These are phyloP conservation scores for Leuctra nigra DNA, from an alignment of 2,888 invertebrate genomes.

Conservation along the genomic window DNA sequence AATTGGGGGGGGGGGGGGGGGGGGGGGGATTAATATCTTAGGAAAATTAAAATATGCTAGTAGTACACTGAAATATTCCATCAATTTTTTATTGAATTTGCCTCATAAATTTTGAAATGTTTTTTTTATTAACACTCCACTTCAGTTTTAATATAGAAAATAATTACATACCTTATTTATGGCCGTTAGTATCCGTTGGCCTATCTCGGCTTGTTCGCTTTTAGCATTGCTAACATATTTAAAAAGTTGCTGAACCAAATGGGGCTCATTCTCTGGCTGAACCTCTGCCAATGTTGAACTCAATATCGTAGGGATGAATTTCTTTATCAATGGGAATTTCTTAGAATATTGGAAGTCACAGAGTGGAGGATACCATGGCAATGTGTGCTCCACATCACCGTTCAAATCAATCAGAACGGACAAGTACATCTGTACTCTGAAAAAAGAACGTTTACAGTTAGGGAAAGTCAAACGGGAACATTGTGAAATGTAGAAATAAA, in stretches of 20 bases:
- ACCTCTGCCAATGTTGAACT: slow-evolving; percentile 31
- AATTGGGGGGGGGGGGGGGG: no score
- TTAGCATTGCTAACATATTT: slow-evolving; percentile 39
- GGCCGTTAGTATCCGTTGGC: slow-evolving; percentile 66
- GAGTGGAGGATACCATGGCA: slow-evolving; percentile 72
- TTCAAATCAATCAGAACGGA: slow-evolving; percentile 57
- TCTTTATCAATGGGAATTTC: slow-evolving; percentile 33
- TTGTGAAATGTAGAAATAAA: no score
- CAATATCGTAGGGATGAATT: slow-evolving; percentile 39
- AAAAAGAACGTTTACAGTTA: background rate
- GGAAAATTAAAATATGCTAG: no score
- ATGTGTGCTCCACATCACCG: slow-evolving; percentile 52
- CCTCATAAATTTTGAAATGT: no score
- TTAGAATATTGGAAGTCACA: slow-evolving; percentile 44
- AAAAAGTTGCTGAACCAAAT: slow-evolving; percentile 33
- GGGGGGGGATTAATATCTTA: no score
- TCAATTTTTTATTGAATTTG: no score
- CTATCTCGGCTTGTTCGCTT: slow-evolving; percentile 62
- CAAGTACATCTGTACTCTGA: slow-evolving; percentile 47
- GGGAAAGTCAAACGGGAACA: no score
- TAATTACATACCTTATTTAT: slow-evolving; percentile 62
- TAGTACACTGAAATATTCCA: no score
- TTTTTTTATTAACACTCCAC: no score
- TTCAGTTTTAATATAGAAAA: no score
- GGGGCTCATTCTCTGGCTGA: slow-evolving; percentile 29